Base-by-base conservation (phyloP, 2,888 invertebrate genomes). In the Colletes collaris region DNA sequence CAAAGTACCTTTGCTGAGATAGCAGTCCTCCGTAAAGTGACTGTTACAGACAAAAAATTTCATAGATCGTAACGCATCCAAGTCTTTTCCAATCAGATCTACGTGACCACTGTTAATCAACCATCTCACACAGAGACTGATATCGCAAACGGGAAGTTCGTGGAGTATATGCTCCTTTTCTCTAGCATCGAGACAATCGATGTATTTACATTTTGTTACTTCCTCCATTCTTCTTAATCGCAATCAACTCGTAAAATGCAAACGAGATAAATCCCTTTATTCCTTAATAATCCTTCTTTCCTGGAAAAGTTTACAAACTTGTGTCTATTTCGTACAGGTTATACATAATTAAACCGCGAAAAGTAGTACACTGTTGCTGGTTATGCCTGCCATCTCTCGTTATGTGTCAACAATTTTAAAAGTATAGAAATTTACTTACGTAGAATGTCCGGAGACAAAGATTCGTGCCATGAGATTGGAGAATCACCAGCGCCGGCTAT, bases 101-200 rank as follows among this genome's bases (percentile, higher is more conserved):
- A 76, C 84, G 69, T 85, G 82, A 72, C 85, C 85, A 64, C 82
- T 84, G 78, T 85, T 84, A 65, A 85, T 78, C 59, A 85, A 72
- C 85, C 85, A 85, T 62, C 78, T 84, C 56, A 84, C 76, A 50
- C 84, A 85, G 11, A 85, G 74, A 46, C 78, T 67, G 35, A 75
- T 84, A 71, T 85, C 78, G 19, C 75, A 78, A 44, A 82, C 84
- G 60, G 85, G 85, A 50, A 85, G 72, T 70, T 85, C 84, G 63
- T 85, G 84, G 74, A 85, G 71, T 73, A 82, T 85, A 73, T 80
- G 84, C 53, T 80, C 82, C 50, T 82, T 85, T 44, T 71, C 81
- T 27, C 63, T 75, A 8, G 55, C 58, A 58, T 85, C 84, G 13
- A 68, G 56, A 46, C 85, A 85, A 67, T 84, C 79, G 53, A 80